Evolutionary conservation across 2,797 vertebrate species (phyloP), one percentile per base, ranked within the genome.

Genomic region (Siniperca scherzeri): DNA sequence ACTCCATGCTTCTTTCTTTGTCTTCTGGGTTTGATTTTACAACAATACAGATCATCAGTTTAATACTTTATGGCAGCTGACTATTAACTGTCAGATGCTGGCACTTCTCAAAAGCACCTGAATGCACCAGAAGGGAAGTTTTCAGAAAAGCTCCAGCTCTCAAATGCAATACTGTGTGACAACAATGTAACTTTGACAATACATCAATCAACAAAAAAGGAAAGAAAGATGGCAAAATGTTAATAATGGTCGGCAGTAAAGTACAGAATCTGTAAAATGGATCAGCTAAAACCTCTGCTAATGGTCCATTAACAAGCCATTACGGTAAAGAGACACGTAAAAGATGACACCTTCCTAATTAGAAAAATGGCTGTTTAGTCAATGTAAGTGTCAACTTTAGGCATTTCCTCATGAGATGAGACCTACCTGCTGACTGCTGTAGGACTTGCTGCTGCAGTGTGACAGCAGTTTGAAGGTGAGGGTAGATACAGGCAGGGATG

Each of bases 381-480:
- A 14, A 56, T 61, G 11, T 0, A 25, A 70, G 17, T 13, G 7
- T 64, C 4, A 5, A 19, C n/a, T n/a, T 52, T 2, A 73, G 73
- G 82, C 48, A 3, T 13, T 42, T 64, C 7, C 14, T 57, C 5
- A 1, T 46, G 44, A 59, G 7, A 19, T 22, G 17, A 53, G 36
- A 67, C 69, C 2, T 33, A 94, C 94, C 94, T 87, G 87, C 77
- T 30, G 89, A 87, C 88, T 93, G 91, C 27, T 92, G 92, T 12
- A 90, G 82, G 87, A 88, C 83, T 90, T 91, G 93, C 91, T 94
- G 93, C 88, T 90, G 91, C 84, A 88, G 80, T 3, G 94, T 93
- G 78, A 98, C 88, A 7, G 95, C 83, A 7, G 92, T 92, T 60
- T 97, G 94, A 7, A 98, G 94, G 27, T 96, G 96, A 13, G 94